Conservation (phyloP, 2,797 vertebrate species). For the Myotis daubentonii region DNA sequence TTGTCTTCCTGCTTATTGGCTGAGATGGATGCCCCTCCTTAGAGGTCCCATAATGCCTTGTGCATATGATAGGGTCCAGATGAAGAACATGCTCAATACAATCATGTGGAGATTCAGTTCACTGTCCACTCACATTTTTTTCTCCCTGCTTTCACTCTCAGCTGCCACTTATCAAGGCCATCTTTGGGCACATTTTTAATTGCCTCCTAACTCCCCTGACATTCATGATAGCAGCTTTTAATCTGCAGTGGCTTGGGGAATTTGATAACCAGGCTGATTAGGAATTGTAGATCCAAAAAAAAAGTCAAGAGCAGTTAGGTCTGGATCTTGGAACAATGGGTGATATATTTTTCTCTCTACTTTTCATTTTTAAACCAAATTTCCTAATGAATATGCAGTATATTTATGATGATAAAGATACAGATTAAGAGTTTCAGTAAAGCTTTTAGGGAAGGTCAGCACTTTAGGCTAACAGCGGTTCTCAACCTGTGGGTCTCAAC, state of each 20-base stretch:
- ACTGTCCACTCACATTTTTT: background rate
- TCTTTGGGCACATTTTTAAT: slow-evolving; percentile 3
- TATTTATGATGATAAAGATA: background rate
- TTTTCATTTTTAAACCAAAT: background rate
- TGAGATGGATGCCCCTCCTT: background rate
- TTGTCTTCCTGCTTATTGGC: background rate
- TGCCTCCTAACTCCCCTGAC: background rate
- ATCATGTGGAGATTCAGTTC: background rate
- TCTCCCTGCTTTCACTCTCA: background rate
- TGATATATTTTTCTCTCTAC: background rate
- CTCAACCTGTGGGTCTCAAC: too few relatives aligned
- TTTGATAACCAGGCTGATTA: background rate
- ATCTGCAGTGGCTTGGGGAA: background rate
- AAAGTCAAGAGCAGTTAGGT: background rate
- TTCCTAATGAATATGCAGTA: background rate
- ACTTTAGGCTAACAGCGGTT: background rate
- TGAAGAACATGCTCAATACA: background rate
- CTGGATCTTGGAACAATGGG: background rate
- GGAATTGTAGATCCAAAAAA: background rate
- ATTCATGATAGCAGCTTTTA: background rate
- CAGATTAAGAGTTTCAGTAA: too few relatives aligned
- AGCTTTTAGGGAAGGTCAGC: background rate
- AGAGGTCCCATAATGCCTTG: background rate
- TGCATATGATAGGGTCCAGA: background rate
- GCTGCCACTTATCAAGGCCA: background rate